phyloP scores from a whole-genome alignment of 2,888 invertebrate species.

The Diaperis boleti region DNA sequence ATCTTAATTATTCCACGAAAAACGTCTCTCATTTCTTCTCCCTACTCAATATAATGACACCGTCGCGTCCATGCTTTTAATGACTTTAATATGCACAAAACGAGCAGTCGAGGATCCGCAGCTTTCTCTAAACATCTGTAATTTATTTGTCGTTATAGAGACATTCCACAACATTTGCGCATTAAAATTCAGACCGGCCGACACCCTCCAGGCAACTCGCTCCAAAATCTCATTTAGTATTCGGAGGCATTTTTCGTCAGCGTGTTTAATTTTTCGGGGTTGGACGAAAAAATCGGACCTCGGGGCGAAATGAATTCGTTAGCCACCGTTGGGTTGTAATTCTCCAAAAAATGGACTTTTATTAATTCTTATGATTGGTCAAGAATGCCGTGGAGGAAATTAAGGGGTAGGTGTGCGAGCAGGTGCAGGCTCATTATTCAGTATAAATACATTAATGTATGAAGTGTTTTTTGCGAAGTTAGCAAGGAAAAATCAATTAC shows the following conservation, averaged over 20 bases:
- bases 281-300: neutral
- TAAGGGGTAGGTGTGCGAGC: too few relatives aligned
- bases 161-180: conserved; percentile 28
- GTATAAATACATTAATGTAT: neutral
- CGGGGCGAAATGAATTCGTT: neutral
- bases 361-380: neutral
- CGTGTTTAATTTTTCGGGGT: neutral
- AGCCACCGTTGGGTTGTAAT: conserved; percentile 1
- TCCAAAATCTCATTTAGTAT: conserved; percentile 24
- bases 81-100: conserved; percentile 8
- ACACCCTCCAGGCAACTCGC: conserved; percentile 2
- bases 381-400: too few relatives aligned
- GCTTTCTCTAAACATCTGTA: conserved; percentile 7
- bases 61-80: neutral
- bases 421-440: neutral
- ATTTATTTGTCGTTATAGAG: conserved; percentile 36
- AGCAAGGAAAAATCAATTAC: neutral
- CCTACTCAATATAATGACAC: too few relatives aligned
- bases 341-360: neutral
- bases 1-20: too few relatives aligned
- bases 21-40: too few relatives aligned
- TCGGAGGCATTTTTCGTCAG: neutral
- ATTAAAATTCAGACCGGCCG: conserved; percentile 26
- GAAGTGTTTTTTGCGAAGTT: too few relatives aligned
- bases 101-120: neutral